A percentile compares a stretch with the other conserved stretches of the same genome.
Evolutionary conservation across 1,140 invertebrate genomes (phyloP).

Genomic region (Bombus pascuorum): DNA sequence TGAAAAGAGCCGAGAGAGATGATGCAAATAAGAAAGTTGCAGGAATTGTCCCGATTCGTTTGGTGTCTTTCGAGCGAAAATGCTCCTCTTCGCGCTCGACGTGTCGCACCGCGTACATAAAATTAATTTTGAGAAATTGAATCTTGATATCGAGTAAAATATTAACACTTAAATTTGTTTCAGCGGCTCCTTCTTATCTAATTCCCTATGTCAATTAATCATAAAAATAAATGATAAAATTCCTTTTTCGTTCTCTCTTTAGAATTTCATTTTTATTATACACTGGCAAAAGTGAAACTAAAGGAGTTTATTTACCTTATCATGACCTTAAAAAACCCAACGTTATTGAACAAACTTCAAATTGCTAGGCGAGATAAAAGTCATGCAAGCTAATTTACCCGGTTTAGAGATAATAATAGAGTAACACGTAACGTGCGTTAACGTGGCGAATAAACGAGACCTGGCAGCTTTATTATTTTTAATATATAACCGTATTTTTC

Average conservation of each 20-base stretch:
- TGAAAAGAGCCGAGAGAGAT: not conserved
- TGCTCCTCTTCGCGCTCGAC: not conserved
- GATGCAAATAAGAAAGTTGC: slow-evolving; percentile 26
- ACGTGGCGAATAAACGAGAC: not conserved
- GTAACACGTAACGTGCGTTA: not conserved
- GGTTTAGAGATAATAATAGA: slow-evolving; percentile 34
- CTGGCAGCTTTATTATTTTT: not conserved
- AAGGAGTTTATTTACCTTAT: not conserved
- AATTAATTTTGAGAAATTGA: slow-evolving; percentile 16
- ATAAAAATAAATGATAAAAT: not conserved
- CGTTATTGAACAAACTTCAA: not conserved
- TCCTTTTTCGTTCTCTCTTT: not conserved
- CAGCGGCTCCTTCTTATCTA: no score
- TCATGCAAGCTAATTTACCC: slow-evolving; percentile 20
- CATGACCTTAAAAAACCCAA: not conserved
- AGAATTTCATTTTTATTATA: not conserved
- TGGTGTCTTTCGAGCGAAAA: not conserved
- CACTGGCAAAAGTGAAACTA: not conserved
- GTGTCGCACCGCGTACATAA: not conserved
- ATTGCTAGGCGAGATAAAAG: slow-evolving; percentile 5
- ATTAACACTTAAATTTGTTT: not conserved
- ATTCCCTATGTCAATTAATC: no score
- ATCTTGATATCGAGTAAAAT: not conserved
- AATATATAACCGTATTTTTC: not conserved
- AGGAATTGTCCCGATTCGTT: slow-evolving; percentile 31